Percentiles rank a stretch among this genome's conserved stretches.
These are phyloP conservation scores for Chelonus insularis DNA, from an alignment of 1,140 invertebrate species.

Conservation along the genomic window DNA sequence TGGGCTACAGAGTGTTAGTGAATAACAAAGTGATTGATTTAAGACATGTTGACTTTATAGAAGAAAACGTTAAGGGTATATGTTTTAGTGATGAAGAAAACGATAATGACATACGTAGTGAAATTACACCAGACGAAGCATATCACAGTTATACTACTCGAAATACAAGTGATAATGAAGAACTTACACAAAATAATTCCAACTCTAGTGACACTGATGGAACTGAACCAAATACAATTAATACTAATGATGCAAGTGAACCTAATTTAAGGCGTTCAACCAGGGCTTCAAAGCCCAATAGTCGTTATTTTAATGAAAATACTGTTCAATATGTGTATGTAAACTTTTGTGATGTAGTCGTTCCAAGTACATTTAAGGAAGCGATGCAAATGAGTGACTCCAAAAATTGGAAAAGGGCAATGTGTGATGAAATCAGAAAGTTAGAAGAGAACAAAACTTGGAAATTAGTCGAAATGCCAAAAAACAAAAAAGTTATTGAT, in stretches of 20 bases:
- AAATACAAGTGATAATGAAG: no score
- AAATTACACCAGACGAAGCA: constrained; percentile 3
- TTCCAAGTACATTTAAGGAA: constrained; percentile 14
- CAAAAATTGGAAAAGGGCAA: constrained; percentile 19
- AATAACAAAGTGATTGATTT: constrained; percentile 30
- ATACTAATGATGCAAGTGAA: not conserved
- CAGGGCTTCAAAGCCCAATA: not conserved
- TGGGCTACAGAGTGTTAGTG: constrained; percentile 31
- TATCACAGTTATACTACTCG: not conserved
- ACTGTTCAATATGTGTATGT: constrained; percentile 14
- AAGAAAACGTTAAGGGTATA: constrained; percentile 27
- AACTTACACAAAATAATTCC: no score
- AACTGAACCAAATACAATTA: no score
- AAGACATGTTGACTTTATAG: constrained; percentile 33
- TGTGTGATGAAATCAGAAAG: constrained; percentile 25
- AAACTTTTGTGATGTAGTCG: constrained; percentile 7
- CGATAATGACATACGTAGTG: not conserved
- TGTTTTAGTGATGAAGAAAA: constrained; percentile 25
- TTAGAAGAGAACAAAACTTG: constrained; percentile 33
- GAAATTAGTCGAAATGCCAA: constrained; percentile 24
- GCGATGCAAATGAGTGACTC: constrained; percentile 11
- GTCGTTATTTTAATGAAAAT: constrained; percentile 1
- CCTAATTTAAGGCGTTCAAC: not conserved
- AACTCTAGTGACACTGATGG: no score
- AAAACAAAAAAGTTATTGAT: constrained; percentile 24